phyloP scores from a whole-genome alignment of 2,113 vertebrate genomes.

The Dicentrarchus labrax region DNA sequence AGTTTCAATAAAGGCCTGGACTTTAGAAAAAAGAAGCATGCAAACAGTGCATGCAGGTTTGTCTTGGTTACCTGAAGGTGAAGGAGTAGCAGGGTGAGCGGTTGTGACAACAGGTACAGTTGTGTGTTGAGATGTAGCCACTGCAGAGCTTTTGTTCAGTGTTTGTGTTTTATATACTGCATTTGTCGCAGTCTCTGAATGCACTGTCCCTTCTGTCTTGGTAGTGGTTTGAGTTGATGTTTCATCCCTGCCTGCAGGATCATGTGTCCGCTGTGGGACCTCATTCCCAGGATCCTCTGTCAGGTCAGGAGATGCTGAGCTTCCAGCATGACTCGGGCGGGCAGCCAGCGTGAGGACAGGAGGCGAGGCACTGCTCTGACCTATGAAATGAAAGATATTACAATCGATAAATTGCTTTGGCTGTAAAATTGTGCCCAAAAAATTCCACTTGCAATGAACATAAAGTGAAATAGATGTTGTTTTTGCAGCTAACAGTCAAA shows the following conservation, averaged over 20 bases:
- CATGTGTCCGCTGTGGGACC: conserved; percentile 3
- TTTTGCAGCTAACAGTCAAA: neutral
- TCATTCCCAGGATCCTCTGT: conserved; percentile 30
- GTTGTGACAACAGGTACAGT: neutral
- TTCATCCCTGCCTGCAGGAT: conserved; percentile 27
- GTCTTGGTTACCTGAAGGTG: conserved; percentile 56
- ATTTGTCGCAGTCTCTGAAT: conserved; percentile 19
- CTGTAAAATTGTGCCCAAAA: neutral
- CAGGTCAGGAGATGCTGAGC: conserved; percentile 36
- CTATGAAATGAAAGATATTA: conserved; percentile 26
- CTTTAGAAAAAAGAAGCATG: neutral
- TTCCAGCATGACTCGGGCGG: conserved; percentile 9
- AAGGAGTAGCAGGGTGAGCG: neutral
- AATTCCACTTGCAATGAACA: neutral
- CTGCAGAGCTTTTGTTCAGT: neutral
- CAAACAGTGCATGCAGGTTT: neutral
- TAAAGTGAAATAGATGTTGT: neutral
- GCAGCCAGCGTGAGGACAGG: conserved; percentile 7
- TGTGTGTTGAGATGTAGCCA: conserved; percentile 13
- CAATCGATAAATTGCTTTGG: neutral
- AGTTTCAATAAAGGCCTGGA: neutral
- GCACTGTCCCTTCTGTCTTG: neutral
- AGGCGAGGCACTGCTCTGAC: conserved; percentile 46
- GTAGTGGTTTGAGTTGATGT: conserved; percentile 19
- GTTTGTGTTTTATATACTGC: neutral